phyloP scores from a whole-genome alignment of 2,797 vertebrate species.

The Melopsittacus undulatus region DNA sequence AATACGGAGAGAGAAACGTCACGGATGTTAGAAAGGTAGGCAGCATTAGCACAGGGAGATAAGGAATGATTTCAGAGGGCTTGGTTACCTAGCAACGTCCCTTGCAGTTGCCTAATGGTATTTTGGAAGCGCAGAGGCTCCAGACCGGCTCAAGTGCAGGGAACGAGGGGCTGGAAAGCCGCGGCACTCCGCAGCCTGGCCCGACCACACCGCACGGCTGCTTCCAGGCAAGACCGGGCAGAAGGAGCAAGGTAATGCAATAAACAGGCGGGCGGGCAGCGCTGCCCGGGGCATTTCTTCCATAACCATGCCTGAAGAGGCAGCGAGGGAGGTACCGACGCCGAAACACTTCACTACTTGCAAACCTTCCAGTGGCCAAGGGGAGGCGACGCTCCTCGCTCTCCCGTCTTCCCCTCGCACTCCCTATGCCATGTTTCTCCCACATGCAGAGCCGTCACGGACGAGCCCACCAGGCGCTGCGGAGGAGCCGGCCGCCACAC shows the following conservation, averaged over 20 bases:
- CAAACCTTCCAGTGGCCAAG: rapidly evolving
- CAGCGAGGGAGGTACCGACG: too few species aligned
- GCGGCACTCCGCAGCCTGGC: neutral
- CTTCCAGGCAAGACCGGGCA: neutral
- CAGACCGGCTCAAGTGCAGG: neutral
- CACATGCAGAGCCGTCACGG: neutral
- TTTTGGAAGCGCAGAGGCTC: constrained; percentile 26
- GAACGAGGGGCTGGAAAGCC: neutral
- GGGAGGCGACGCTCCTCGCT: neutral
- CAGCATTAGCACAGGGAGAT: neutral
- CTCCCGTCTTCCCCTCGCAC: neutral
- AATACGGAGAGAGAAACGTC: neutral
- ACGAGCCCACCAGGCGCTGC: rapidly evolving
- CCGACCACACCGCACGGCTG: neutral
- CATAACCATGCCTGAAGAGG: neutral
- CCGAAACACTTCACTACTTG: neutral
- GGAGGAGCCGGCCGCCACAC: neutral
- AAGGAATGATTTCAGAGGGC: neutral
- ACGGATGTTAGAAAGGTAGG: neutral
- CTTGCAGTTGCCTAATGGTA: constrained; percentile 19
- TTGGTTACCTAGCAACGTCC: constrained; percentile 54
- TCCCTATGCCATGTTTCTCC: neutral
- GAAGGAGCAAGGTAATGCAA: neutral
- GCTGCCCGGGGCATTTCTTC: neutral
- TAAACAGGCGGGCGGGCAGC: rapidly evolving